Conservation (phyloP, 2,113 vertebrate genomes). For the Chaenogobius annularis region DNA sequence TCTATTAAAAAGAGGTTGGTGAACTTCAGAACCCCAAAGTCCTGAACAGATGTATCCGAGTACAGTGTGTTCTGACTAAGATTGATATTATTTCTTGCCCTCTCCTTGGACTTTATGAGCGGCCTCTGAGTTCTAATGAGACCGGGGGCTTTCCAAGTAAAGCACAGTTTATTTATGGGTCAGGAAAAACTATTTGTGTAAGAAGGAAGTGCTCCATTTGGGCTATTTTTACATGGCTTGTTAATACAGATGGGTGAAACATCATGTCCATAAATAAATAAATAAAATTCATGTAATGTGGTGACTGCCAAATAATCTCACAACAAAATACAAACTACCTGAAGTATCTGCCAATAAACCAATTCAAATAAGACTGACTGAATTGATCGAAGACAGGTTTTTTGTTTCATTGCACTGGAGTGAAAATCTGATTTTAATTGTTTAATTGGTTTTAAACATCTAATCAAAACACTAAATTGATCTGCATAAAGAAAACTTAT, state of each 20-base stretch:
- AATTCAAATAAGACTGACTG: background rate
- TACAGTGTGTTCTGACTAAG: conserved; percentile 14
- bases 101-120: conserved; percentile 42
- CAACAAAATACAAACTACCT: background rate
- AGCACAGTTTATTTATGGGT: conserved; percentile 68
- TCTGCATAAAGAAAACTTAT: background rate
- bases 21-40: background rate
- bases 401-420: background rate
- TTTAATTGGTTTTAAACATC: background rate
- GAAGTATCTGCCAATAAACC: background rate
- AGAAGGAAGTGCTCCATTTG: conserved; percentile 58
- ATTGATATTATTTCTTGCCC: conserved; percentile 23
- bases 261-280: background rate
- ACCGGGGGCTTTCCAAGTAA: conserved; percentile 56
- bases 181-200: conserved; percentile 68
- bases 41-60: background rate
- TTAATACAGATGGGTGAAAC: conserved; percentile 9
- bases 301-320: background rate
- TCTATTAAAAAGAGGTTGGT: background rate
- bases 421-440: background rate
- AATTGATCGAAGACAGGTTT: background rate
- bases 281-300: background rate
- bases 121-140: conserved; percentile 36
- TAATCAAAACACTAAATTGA: background rate
- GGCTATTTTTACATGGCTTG: conserved; percentile 53